Evolutionary conservation across 2,113 vertebrate genomes (phyloP), one percentile per base, ranked within the genome.

Genomic region (Nycticryphes semicollaris): DNA sequence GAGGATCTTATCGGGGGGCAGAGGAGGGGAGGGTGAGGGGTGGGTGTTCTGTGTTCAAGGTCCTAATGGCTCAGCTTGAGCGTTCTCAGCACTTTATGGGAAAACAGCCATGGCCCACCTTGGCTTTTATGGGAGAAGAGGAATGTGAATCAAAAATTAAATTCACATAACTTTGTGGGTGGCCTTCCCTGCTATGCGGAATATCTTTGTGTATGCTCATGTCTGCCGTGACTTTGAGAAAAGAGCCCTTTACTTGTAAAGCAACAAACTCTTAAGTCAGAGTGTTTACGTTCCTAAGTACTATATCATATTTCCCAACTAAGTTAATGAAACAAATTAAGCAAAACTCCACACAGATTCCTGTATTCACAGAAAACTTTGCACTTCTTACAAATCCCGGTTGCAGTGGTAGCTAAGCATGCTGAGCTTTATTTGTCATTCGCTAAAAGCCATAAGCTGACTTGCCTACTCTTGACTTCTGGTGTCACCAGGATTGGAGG

Each of bases 151-250:
- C 80, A 95, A 94, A 96, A 96, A 96, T 89, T 7, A 83, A 94
- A 92, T 96, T 77, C 93, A 73, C 84, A 77, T 57, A 85, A 83
- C 96, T 56, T 59, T 89, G 95, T 97, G 97, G 92, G 97, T 97
- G 97, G 97, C 93, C 97, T 84, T 21, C 62, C 63, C 75, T 60
- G 91, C 87, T 91, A 27, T 73, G 92, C 18, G 6, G 92, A 94
- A 28, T 85, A 88, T 94, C 95, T 96, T 93, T 94, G 95, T 94
- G 89, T 96, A 94, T 88, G 92, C 94, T 95, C 62, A 28, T 78
- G 93, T 95, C 95, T 97, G 96, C 96, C 85, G 64, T 76, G 93
- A 70, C 91, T 96, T 92, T 88, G 95, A 97, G 96, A 90, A 95
- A 96, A 96, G 83, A 82, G 82, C 50, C 87, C 84, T 97, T 84